phyloP scores from a whole-genome alignment of 2,113 vertebrate species.

The Vombatus ursinus region DNA sequence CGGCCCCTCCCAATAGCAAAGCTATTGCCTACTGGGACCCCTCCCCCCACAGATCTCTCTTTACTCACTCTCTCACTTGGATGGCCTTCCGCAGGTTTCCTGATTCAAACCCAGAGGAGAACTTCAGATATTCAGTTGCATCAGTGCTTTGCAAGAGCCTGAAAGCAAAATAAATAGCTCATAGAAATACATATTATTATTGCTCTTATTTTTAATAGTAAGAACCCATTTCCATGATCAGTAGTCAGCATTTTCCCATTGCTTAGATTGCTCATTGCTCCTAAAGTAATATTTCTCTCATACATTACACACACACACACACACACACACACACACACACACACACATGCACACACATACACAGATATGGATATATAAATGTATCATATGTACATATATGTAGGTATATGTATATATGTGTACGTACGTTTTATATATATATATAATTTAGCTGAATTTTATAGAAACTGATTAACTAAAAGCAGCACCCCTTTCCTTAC shows the following conservation, averaged over 20 bases:
- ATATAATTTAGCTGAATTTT: background rate
- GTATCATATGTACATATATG: too few relatives aligned
- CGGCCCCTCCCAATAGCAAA: background rate
- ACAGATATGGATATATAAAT: too few relatives aligned
- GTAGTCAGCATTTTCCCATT: background rate
- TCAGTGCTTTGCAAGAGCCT: slow-evolving; percentile 78
- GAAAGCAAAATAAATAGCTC: slow-evolving; percentile 54
- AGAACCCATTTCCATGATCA: background rate
- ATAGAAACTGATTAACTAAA: background rate
- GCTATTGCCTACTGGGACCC: background rate
- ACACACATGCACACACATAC: too few relatives aligned
- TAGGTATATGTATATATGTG: background rate
- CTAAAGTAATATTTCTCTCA: background rate
- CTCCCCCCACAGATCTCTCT: background rate
- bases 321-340: too few relatives aligned
- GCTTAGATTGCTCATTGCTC: background rate
- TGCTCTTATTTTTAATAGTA: background rate
- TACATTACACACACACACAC: too few relatives aligned
- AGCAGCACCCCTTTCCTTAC: background rate
- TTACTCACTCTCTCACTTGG: slow-evolving; percentile 92
- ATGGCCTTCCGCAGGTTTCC: slow-evolving; percentile 94
- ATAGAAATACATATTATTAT: background rate
- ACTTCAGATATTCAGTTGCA: slow-evolving; percentile 82
- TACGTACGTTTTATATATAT: background rate
- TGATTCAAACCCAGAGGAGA: slow-evolving; percentile 93